Evolutionary conservation across 1,140 invertebrate species (phyloP).

Genomic region (Heliconius nattereri): DNA sequence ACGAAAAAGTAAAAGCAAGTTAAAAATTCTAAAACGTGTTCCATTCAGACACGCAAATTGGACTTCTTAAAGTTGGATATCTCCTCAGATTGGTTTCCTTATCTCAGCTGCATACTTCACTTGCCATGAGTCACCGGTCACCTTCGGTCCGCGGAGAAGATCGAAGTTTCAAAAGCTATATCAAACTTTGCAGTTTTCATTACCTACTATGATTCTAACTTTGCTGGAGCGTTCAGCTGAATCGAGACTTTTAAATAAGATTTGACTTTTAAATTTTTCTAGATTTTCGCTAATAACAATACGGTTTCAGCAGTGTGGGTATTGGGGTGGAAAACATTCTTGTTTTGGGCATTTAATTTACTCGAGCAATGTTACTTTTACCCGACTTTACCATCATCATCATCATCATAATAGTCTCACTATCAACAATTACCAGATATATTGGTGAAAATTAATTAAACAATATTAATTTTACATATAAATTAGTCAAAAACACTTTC

Average conservation of each 20-base stretch:
- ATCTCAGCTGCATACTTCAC: conserved; percentile 17
- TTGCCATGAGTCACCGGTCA: conserved; percentile 24
- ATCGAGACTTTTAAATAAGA: conserved; percentile 27
- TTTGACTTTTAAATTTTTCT: conserved; percentile 10
- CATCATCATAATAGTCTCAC: too few species aligned
- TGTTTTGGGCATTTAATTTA: too few species aligned
- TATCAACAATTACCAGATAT: too few species aligned
- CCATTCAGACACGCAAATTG: not conserved
- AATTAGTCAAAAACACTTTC: too few species aligned
- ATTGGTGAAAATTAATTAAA: too few species aligned
- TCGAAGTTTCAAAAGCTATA: conserved; percentile 39
- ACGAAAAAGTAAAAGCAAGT: not conserved
- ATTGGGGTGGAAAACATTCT: too few species aligned
- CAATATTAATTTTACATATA: too few species aligned
- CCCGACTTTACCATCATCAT: too few species aligned
- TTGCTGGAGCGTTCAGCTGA: conserved; percentile 42
- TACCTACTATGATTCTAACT: conserved; percentile 27
- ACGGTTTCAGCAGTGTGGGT: not conserved
- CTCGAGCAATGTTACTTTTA: too few species aligned
- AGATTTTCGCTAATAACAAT: not conserved
- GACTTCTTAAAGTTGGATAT: conserved; percentile 1
- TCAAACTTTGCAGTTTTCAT: conserved; percentile 48
- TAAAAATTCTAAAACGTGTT: not conserved
- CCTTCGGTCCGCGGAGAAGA: conserved; percentile 30
- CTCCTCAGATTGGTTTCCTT: conserved; percentile 15